Evolutionary conservation across 2,888 invertebrate species (phyloP).

Genomic region (Lissonota sp.): DNA sequence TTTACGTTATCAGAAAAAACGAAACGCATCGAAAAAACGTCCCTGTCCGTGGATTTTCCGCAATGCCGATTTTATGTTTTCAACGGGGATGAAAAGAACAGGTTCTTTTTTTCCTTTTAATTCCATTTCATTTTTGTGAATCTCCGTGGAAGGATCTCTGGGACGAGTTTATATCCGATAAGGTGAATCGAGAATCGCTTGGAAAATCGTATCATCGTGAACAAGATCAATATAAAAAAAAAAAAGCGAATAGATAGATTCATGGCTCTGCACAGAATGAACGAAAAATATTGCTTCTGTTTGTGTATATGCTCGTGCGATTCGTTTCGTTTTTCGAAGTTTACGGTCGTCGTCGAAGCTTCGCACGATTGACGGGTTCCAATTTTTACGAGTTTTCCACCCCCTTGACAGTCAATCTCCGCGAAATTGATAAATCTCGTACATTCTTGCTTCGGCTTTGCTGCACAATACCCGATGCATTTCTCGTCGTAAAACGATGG

Average conservation of each 20-base stretch:
- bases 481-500: not conserved
- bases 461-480: not conserved
- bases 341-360: constrained; percentile 3
- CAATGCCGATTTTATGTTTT: too few relatives aligned
- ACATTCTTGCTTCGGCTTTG: not conserved
- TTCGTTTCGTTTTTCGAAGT: not conserved
- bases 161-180: too few relatives aligned
- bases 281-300: not conserved
- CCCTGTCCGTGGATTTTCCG: too few relatives aligned
- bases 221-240: too few relatives aligned
- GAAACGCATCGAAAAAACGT: too few relatives aligned
- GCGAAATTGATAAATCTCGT: constrained; percentile 2
- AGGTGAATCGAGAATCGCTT: too few relatives aligned
- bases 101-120: too few relatives aligned
- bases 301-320: not conserved
- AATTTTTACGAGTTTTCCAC: constrained; percentile 2
- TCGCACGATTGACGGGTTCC: not conserved
- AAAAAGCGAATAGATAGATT: not conserved
- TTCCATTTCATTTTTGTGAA: too few relatives aligned
- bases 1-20: too few relatives aligned
- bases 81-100: too few relatives aligned
- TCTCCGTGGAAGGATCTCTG: too few relatives aligned
- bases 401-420: not conserved
- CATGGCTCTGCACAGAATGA: not conserved
- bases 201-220: not conserved